Conservation (phyloP, 2,888 invertebrate genomes). For the Capitulum mitella region DNA sequence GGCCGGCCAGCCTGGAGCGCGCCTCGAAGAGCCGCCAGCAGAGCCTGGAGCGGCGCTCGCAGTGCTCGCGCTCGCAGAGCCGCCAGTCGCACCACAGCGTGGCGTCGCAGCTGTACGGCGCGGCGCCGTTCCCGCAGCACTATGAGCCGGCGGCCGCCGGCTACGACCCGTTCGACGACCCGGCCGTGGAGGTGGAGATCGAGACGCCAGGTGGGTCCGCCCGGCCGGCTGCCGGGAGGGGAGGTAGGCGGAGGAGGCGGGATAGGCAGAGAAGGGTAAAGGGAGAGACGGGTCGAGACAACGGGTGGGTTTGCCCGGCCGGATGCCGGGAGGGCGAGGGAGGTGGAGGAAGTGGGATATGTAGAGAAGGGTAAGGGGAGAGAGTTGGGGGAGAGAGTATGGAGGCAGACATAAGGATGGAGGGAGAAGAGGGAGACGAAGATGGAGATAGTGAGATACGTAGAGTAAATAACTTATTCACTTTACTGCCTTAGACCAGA, state of each 20-base stretch:
- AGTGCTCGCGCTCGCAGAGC: slow-evolving; percentile 4
- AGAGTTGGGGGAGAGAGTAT: no score
- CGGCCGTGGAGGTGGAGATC: slow-evolving; percentile 7
- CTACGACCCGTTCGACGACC: slow-evolving; percentile 16
- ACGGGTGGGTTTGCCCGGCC: not conserved
- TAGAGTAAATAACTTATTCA: no score
- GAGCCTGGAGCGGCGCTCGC: slow-evolving; percentile 23
- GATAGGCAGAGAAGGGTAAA: no score
- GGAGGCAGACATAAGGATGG: no score
- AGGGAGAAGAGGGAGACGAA: no score
- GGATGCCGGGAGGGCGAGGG: no score
- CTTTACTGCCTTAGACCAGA: no score
- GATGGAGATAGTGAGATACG: no score
- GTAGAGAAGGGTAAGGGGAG: no score
- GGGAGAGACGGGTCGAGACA: not conserved
- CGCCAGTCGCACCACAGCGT: slow-evolving; percentile 19
- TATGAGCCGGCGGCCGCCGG: not conserved
- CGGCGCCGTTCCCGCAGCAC: not conserved
- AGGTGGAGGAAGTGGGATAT: no score
- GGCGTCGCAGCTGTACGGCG: not conserved
- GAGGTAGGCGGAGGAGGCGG: no score
- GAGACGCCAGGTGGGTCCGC: not conserved
- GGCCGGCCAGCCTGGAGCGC: slow-evolving; percentile 24
- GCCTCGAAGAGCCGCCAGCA: not conserved
- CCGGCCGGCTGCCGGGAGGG: no score